Percentiles rank a stretch among this genome's conserved stretches.
Evolutionary conservation across 37 sponge, comb jelly and placozoan genomes (phyloP).

Genomic region (Lycopodina hypogea): DNA sequence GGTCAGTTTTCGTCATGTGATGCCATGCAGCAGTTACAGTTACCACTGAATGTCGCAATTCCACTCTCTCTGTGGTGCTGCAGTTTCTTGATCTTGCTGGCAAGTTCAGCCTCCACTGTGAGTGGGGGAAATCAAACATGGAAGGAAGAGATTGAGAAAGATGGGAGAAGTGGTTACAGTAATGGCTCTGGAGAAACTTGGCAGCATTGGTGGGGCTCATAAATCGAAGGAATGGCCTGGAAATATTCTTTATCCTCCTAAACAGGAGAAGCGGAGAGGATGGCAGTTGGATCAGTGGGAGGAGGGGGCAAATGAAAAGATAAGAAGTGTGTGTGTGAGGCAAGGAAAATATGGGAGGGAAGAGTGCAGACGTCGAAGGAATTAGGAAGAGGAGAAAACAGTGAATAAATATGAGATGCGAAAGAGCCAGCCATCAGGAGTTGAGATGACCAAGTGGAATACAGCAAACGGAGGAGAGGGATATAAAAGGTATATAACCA

Average conservation of each 20-base stretch:
- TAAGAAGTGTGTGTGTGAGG: too few species aligned
- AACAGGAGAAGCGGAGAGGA: background rate
- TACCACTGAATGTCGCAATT: conserved; percentile 60
- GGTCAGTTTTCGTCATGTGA: too few species aligned
- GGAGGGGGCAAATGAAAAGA: too few species aligned
- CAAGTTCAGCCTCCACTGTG: conserved; percentile 58
- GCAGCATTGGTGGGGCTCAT: conserved; percentile 55
- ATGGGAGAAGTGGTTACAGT: conserved; percentile 28
- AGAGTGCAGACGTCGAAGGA: too few species aligned
- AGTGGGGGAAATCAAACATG: background rate
- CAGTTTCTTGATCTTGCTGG: conserved; percentile 36
- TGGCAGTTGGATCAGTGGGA: background rate
- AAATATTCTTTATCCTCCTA: conserved; percentile 34
- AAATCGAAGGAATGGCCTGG: conserved; percentile 65
- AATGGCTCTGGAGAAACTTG: conserved; percentile 60
- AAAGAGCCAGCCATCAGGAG: too few species aligned
- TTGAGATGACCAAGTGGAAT: too few species aligned
- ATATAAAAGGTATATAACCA: too few species aligned
- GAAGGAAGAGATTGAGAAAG: background rate
- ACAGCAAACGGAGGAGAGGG: background rate
- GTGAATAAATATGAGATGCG: too few species aligned
- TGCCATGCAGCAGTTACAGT: background rate
- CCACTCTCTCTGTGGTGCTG: conserved; percentile 65
- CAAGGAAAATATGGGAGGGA: background rate
- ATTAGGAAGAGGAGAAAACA: too few species aligned